These are phyloP conservation scores for Shinisaurus crocodilurus DNA, from an alignment of 2,113 vertebrate genomes.

Conservation along the genomic window DNA sequence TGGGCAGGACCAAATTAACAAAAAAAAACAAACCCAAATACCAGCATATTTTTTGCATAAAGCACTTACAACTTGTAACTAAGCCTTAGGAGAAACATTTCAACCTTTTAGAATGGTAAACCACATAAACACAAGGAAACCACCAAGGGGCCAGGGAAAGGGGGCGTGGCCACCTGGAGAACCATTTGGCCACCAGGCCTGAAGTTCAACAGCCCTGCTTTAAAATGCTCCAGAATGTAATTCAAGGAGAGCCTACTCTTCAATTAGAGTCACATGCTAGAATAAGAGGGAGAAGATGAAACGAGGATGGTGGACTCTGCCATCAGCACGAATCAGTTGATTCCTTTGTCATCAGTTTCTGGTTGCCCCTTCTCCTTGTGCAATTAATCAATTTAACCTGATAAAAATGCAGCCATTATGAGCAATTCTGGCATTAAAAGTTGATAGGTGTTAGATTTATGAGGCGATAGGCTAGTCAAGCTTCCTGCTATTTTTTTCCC, in stretches of 20 bases:
- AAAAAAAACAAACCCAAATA: no score
- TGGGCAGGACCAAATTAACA: no score
- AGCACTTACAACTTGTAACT: no score
- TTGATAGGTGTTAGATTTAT: slow-evolving; percentile 63
- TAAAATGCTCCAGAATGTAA: slow-evolving; percentile 4
- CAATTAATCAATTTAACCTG: slow-evolving; percentile 69
- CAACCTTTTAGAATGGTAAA: no score
- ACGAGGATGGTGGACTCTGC: slow-evolving; percentile 21
- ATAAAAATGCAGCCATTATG: slow-evolving; percentile 38
- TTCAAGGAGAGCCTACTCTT: slow-evolving; percentile 40
- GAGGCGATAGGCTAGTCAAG: slow-evolving; percentile 43
- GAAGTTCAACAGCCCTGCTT: no score
- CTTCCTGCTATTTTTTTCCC: not conserved
- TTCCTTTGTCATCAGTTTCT: not conserved
- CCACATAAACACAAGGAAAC: no score
- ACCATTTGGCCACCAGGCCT: no score
- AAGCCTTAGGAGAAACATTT: no score
- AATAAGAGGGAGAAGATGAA: slow-evolving; percentile 45
- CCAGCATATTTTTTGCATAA: no score
- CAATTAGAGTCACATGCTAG: slow-evolving; percentile 47
- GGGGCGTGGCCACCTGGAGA: no score
- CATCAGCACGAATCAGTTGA: not conserved
- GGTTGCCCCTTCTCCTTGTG: slow-evolving; percentile 23
- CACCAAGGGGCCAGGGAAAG: no score
- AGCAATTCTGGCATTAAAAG: slow-evolving; percentile 58